Evolutionary conservation across 1,140 invertebrate species (phyloP), one percentile per base, ranked within the genome.

Genomic region (Cotesia chilonis): DNA sequence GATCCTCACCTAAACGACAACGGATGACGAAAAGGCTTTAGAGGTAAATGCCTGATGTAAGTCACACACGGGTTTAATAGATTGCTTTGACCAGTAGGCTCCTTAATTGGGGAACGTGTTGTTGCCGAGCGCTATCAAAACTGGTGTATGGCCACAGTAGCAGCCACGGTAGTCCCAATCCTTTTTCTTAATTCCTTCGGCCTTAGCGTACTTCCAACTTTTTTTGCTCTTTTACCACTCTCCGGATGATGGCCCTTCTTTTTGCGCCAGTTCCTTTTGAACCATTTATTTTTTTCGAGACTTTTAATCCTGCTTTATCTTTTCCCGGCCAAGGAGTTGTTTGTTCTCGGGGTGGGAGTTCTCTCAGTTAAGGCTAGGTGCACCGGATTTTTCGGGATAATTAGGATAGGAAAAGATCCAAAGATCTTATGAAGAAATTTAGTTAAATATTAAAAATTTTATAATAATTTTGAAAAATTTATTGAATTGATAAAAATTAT

Each of bases 51-150:
- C 61, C 17, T 59, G 71, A 72, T 75, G 71, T 78, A 73, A 79
- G 78, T 80, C 76, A 75, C 75, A 64, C 65, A 74, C 68, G 68
- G 77, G 78, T 60, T 65, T 73, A 77, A 14, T 38, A 71, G 37
- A 47, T 60, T 51, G 61, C 57, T 28, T 28, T 28, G 28, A 28
- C 41, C 68, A 38, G 68, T 35, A 38, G 69, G 68, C 69, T 72
- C 75, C 82, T 87, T 87, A 86, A 86, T 86, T 85, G 83, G 84
- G 75, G 70, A 72, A 77, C 78, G 66, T 84, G 84, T 87, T 82
- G 41, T 47, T 47, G 41, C 41, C 2, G 4, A 47, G 10, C 41
- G 41, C 41, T 47, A 47, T 47, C 41, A 47, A 47, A 47, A 47
- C 41, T 59, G 76, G 78, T 68, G 74, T 85, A 85, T 87, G 82